phyloP scores from a whole-genome alignment of 2,888 invertebrate species.

The Lepidonotus clava region DNA sequence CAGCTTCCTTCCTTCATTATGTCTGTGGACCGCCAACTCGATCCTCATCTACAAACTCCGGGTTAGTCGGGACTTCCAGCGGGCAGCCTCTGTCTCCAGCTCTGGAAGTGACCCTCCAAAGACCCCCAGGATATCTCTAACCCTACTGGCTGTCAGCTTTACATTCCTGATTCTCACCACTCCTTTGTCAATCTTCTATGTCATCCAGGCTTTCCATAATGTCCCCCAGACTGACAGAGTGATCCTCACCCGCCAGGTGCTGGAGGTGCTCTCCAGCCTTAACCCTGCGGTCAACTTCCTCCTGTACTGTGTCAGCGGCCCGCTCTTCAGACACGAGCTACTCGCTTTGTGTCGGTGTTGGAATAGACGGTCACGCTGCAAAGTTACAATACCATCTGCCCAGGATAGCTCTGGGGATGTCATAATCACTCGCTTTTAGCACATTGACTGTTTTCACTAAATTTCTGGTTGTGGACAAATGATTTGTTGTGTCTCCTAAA shows the following conservation, averaged over 20 bases:
- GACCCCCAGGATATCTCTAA: neutral
- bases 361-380: too few relatives aligned
- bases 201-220: neutral
- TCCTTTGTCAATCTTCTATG: neutral
- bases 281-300: conserved; percentile 21
- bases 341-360: too few relatives aligned
- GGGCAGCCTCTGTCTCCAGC: neutral
- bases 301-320: conserved; percentile 10
- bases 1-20: neutral
- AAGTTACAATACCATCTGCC: too few relatives aligned
- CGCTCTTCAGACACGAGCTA: neutral
- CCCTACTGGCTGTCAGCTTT: conserved; percentile 1
- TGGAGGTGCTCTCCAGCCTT: neutral
- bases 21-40: neutral
- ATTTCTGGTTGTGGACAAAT: too few relatives aligned
- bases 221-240: neutral
- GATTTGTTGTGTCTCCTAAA: too few relatives aligned
- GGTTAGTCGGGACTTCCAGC: neutral
- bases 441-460: too few relatives aligned
- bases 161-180: conserved; percentile 2
- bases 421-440: too few relatives aligned
- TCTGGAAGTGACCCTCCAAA: too few relatives aligned
- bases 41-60: neutral
- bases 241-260: neutral
- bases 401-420: too few relatives aligned